A percentile compares a stretch with the other conserved stretches of the same genome.
These are phyloP conservation scores for Actinemys pallida DNA, from an alignment of 2,113 vertebrate species.

Conservation along the genomic window DNA sequence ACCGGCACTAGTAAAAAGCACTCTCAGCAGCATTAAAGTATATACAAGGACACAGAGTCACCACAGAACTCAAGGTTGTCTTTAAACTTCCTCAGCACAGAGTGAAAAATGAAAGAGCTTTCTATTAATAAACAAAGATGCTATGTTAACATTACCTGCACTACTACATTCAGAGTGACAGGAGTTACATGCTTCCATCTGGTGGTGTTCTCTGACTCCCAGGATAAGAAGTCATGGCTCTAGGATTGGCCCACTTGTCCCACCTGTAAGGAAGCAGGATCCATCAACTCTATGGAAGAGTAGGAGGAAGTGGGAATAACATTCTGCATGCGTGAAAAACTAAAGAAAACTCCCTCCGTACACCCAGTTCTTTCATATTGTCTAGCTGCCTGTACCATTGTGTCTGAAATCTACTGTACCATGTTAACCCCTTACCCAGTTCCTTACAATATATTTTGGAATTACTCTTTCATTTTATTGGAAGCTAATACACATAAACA, in stretches of 20 bases:
- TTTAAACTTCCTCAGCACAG: background rate
- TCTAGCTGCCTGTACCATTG: background rate
- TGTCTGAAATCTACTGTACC: background rate
- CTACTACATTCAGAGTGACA: constrained; percentile 4
- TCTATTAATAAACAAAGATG: background rate
- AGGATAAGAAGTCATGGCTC: background rate
- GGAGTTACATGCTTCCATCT: background rate
- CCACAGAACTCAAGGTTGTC: background rate
- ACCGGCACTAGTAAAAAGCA: background rate
- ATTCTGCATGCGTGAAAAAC: background rate
- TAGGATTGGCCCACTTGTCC: background rate
- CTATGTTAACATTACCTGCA: background rate
- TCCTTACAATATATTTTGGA: background rate
- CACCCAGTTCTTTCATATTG: background rate
- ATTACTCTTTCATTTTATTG: background rate
- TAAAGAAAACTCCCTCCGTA: background rate
- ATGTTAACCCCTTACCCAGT: constrained; percentile 1
- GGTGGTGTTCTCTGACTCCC: background rate
- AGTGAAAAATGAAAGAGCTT: background rate
- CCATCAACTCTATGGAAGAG: background rate
- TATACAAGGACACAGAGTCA: background rate
- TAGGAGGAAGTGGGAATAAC: background rate
- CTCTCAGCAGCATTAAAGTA: background rate
- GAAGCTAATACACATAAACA: background rate
- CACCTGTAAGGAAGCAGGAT: background rate